Percentiles rank a stretch among this genome's conserved stretches.
Conservation (phyloP, 2,113 vertebrate species). For the Engraulis encrasicolus region DNA sequence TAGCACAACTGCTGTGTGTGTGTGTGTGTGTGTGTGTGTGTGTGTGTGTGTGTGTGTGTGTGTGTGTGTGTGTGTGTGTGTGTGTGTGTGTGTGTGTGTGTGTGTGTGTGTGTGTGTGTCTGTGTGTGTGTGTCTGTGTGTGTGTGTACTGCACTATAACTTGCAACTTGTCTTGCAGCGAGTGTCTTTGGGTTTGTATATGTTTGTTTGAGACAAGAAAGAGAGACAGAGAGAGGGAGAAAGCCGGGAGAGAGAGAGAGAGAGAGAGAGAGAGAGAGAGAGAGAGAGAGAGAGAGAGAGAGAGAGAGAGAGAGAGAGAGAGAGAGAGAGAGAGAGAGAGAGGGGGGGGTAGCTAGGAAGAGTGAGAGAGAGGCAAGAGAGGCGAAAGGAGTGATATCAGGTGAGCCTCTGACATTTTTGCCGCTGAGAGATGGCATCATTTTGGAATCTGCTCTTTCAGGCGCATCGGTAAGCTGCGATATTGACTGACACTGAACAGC, state of each 20-base stretch:
- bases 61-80: background rate
- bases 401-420: slow-evolving; percentile 33
- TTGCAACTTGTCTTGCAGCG: too few species aligned
- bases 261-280: too few species aligned
- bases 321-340: too few species aligned
- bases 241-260: too few species aligned
- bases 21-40: background rate
- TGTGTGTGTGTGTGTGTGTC: background rate
- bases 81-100: background rate
- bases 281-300: too few species aligned
- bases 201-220: too few species aligned
- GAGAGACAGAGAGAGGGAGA: too few species aligned
- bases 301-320: too few species aligned
- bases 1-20: background rate
- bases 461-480: slow-evolving; percentile 16
- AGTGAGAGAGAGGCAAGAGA: too few species aligned
- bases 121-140: background rate
- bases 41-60: background rate
- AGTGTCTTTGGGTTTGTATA: too few species aligned
- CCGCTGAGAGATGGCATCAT: slow-evolving; percentile 20
- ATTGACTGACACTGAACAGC: slow-evolving; percentile 38
- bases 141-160: background rate
- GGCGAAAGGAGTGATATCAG: slow-evolving; percentile 23
- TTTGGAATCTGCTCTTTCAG: slow-evolving; percentile 25
- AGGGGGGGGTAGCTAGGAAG: too few species aligned